Percentiles rank a stretch among this genome's conserved stretches.
These are phyloP conservation scores for Lepidurus couesii DNA, from an alignment of 1,140 invertebrate genomes.

Conservation along the genomic window DNA sequence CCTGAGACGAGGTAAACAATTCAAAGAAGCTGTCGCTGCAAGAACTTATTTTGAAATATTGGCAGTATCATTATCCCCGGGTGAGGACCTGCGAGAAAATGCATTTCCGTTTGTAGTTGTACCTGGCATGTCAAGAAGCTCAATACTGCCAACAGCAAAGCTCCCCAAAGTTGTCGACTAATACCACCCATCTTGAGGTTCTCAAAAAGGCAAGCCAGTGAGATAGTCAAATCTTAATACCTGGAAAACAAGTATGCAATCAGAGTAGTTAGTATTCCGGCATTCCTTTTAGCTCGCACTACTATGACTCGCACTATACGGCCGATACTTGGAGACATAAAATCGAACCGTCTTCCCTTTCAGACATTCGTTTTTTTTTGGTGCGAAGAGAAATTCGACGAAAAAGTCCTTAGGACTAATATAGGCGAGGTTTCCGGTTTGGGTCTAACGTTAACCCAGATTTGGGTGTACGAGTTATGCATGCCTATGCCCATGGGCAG, in stretches of 20 bases:
- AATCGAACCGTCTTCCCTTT: background rate
- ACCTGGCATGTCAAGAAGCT: background rate
- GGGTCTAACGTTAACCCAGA: background rate
- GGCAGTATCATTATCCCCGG: background rate
- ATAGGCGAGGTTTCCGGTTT: conserved; percentile 14
- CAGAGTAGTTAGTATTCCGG: background rate
- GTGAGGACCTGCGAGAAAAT: background rate
- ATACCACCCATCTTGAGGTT: background rate
- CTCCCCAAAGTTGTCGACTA: background rate
- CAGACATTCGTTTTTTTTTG: conserved; percentile 1
- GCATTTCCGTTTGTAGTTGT: background rate
- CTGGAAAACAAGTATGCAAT: background rate
- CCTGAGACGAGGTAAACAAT: background rate
- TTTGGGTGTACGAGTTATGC: conserved; percentile 6
- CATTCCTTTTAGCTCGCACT: too few relatives aligned
- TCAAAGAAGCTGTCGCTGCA: background rate
- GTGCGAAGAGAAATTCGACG: background rate
- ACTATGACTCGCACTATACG: too few relatives aligned
- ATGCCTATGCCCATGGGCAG: conserved; percentile 14
- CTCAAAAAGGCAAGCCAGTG: background rate
- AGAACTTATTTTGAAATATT: background rate
- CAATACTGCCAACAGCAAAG: background rate
- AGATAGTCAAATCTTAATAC: background rate
- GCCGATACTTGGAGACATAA: too few relatives aligned
- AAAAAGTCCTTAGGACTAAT: background rate